A percentile compares a stretch with the other conserved stretches of the same genome.
Evolutionary conservation across 2,888 invertebrate species (phyloP).

Genomic region (Mactromeris polynyma): DNA sequence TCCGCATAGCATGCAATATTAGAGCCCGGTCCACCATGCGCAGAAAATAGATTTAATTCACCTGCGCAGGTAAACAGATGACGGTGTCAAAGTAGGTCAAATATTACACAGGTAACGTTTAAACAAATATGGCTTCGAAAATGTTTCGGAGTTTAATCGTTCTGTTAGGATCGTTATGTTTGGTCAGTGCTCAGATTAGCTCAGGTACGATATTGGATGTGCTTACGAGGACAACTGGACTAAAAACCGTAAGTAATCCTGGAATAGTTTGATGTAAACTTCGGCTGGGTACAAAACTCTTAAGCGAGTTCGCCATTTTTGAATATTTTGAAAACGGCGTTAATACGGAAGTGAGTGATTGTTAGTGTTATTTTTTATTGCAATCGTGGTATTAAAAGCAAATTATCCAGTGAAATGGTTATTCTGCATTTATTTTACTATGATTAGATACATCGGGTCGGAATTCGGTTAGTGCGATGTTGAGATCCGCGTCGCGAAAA

Average conservation of each 20-base stretch:
- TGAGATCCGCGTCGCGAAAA: not conserved
- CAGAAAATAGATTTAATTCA: not conserved
- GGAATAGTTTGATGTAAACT: no score
- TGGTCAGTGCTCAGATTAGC: constrained; percentile 20
- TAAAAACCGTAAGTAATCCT: constrained; percentile 27
- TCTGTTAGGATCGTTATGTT: not conserved
- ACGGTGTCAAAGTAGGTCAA: constrained; percentile 9
- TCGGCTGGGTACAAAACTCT: not conserved
- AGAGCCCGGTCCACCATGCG: not conserved
- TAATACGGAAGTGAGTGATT: not conserved
- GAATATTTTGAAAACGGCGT: not conserved
- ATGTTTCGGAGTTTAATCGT: not conserved
- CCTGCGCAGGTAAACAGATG: constrained; percentile 27
- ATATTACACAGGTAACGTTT: constrained; percentile 25
- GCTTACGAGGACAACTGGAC: not conserved
- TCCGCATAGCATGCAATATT: not conserved
- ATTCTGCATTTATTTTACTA: not conserved
- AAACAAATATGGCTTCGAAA: constrained; percentile 29
- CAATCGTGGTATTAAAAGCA: no score
- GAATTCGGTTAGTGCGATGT: not conserved
- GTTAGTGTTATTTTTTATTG: no score
- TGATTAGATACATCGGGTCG: not conserved
- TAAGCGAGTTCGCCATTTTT: constrained; percentile 16
- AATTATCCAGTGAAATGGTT: not conserved
- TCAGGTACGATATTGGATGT: constrained; percentile 24